These are phyloP conservation scores for Serinus canaria DNA, from an alignment of 2,113 vertebrate species.

Conservation along the genomic window DNA sequence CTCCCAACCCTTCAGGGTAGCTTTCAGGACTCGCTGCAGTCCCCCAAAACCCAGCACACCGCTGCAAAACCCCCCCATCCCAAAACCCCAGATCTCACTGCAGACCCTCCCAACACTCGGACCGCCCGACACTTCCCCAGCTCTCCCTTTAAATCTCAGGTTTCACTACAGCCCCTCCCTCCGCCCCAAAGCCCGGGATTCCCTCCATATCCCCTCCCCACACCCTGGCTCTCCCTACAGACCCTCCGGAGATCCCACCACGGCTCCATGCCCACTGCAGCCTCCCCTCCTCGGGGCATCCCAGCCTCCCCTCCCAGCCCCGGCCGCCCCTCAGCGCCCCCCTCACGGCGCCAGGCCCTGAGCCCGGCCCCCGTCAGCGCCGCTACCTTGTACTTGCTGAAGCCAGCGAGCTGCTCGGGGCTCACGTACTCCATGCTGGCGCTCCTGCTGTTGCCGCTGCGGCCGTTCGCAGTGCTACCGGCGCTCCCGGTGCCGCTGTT, in stretches of 20 bases:
- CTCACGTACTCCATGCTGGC: not conserved
- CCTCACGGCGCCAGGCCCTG: not conserved
- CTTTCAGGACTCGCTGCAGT: not conserved
- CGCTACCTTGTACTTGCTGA: not conserved
- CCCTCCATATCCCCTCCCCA: not conserved
- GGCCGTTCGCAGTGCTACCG: not conserved
- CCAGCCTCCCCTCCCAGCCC: not conserved
- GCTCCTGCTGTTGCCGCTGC: not conserved
- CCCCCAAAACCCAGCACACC: no score
- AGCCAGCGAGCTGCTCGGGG: not conserved
- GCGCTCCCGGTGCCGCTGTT: not conserved
- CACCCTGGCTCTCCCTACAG: not conserved
- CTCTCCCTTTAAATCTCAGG: not conserved
- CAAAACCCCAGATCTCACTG: not conserved
- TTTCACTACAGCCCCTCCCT: not conserved
- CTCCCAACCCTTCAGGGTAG: no score
- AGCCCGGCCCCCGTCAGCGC: not conserved
- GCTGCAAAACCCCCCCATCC: not conserved
- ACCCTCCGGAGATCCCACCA: not conserved
- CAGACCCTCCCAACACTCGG: not conserved
- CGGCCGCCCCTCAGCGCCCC: not conserved
- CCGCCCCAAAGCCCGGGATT: not conserved
- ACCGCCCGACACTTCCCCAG: not conserved
- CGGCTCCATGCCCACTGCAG: not conserved
- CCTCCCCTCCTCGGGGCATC: not conserved